A percentile compares a stretch with the other conserved stretches of the same genome.
Evolutionary conservation across 2,888 invertebrate genomes (phyloP).

Genomic region (Galeruca laticollis): DNA sequence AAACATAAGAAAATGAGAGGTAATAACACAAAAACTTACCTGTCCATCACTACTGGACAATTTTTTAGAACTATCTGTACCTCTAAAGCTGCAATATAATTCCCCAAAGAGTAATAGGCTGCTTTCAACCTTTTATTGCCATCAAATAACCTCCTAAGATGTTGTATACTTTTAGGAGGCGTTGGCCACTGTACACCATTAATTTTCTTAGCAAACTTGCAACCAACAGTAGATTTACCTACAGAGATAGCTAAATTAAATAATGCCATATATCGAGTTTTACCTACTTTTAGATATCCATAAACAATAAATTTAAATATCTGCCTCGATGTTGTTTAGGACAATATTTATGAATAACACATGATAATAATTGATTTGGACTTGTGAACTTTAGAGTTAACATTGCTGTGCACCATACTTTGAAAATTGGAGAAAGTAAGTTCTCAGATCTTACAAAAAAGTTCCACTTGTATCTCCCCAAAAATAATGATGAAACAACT

Average conservation of each 20-base stretch:
- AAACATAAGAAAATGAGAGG: background rate
- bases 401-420: no score
- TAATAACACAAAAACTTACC: slow-evolving; percentile 56
- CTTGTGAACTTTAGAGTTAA: no score
- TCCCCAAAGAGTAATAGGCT: slow-evolving; percentile 67
- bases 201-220: slow-evolving; percentile 59
- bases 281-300: no score
- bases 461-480: no score
- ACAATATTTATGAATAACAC: no score
- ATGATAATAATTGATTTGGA: no score
- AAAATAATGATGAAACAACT: no score
- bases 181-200: slow-evolving; percentile 60
- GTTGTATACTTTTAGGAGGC: slow-evolving; percentile 63
- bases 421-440: no score
- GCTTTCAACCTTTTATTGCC: slow-evolving; percentile 58
- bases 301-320: no score
- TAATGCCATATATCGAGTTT: no score
- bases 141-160: slow-evolving; percentile 62
- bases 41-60: slow-evolving; percentile 66
- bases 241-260: slow-evolving; percentile 34
- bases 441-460: no score
- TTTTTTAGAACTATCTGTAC: slow-evolving; percentile 56
- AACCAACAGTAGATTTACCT: slow-evolving; percentile 66
- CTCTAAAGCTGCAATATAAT: slow-evolving; percentile 67
- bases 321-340: no score